Evolutionary conservation across 2,888 invertebrate species (phyloP).

Genomic region (Acronicta aceris): DNA sequence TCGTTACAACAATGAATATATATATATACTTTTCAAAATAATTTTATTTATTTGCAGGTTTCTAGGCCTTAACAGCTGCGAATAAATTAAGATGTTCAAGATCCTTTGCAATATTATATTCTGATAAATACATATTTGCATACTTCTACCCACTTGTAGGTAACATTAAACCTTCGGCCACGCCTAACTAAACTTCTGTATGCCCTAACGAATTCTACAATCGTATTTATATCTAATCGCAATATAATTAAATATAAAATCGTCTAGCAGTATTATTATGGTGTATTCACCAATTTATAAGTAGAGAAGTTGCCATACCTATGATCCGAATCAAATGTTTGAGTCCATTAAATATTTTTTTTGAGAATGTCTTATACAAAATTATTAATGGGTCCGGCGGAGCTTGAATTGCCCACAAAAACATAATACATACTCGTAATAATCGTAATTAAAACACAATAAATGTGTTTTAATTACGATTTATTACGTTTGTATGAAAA

Average conservation of each 20-base stretch:
- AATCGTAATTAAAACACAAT: too few relatives aligned
- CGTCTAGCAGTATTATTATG: conserved; percentile 2
- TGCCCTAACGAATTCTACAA: conserved; percentile 24
- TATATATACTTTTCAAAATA: neutral
- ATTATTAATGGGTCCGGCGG: too few relatives aligned
- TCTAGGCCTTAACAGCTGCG: conserved; percentile 11
- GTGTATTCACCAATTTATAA: conserved; percentile 12
- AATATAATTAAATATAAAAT: conserved; percentile 12
- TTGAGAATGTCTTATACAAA: conserved; percentile 37
- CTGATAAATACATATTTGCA: conserved; percentile 33
- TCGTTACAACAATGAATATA: too few relatives aligned
- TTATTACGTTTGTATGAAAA: too few relatives aligned
- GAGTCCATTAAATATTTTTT: conserved; percentile 42
- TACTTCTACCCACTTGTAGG: conserved; percentile 36
- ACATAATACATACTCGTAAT: too few relatives aligned
- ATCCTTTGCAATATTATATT: conserved; percentile 39
- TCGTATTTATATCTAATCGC: conserved; percentile 23
- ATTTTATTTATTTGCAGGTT: conserved; percentile 8
- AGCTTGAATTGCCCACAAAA: too few relatives aligned
- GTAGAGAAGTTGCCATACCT: conserved; percentile 46
- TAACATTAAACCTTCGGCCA: conserved; percentile 41
- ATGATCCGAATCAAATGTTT: conserved; percentile 32
- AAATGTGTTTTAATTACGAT: too few relatives aligned
- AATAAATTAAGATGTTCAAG: conserved; percentile 43
- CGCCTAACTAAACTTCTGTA: conserved; percentile 39